Evolutionary conservation across 2,797 vertebrate species (phyloP).

Genomic region (Falco concolor): DNA sequence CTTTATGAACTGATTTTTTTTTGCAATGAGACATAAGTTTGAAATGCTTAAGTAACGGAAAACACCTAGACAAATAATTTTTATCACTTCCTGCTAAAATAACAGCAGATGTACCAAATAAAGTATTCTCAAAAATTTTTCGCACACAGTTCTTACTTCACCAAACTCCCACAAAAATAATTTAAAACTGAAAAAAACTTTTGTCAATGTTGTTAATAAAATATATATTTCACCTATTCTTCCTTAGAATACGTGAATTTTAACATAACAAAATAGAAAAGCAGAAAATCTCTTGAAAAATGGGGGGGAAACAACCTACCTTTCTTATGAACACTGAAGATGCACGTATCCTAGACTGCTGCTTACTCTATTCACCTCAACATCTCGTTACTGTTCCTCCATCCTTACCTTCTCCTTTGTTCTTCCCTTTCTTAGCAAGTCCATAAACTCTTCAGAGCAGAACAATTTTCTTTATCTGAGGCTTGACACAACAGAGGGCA

Average conservation of each 20-base stretch:
- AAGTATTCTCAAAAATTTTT: background rate
- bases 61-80: background rate
- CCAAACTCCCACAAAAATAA: background rate
- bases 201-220: background rate
- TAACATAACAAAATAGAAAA: background rate
- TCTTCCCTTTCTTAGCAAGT: background rate
- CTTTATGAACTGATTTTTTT: background rate
- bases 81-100: background rate
- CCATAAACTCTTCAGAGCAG: background rate
- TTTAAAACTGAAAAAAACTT: background rate
- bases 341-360: background rate
- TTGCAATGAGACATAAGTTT: background rate
- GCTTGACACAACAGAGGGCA: background rate
- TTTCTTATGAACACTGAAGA: background rate
- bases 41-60: background rate
- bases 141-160: background rate
- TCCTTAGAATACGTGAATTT: background rate
- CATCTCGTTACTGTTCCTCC: background rate
- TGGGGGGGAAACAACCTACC: fast-evolving
- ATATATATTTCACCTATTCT: background rate
- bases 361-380: background rate
- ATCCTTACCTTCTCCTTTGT: background rate
- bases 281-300: background rate
- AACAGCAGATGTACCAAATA: background rate
- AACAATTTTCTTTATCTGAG: background rate